phyloP scores from a whole-genome alignment of 2,888 invertebrate species.

The Aleiodes testaceus region DNA sequence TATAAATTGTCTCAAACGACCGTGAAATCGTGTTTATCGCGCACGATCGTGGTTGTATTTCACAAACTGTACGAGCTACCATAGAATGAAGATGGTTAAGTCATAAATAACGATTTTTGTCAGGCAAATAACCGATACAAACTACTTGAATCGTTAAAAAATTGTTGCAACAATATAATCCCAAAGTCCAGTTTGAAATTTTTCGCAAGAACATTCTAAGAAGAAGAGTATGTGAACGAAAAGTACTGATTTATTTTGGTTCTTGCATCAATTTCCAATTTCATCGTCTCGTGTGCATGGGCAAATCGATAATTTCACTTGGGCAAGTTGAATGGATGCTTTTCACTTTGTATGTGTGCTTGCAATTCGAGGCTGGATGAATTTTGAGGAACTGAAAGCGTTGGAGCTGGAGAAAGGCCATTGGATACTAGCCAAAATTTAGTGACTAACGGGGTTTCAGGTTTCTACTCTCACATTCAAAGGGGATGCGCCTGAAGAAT shows the following conservation, averaged over 20 bases:
- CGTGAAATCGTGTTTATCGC: slow-evolving; percentile 38
- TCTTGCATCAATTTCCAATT: slow-evolving; percentile 1
- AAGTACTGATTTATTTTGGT: slow-evolving; percentile 19
- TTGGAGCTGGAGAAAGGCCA: slow-evolving; percentile 50
- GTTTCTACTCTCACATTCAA: slow-evolving; percentile 46
- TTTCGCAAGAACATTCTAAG: too few relatives aligned
- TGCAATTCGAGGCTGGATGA: background rate
- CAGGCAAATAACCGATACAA: background rate
- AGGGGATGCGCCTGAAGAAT: slow-evolving; percentile 35
- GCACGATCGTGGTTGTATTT: slow-evolving; percentile 40
- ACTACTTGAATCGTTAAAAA: slow-evolving; percentile 2
- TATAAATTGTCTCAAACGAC: slow-evolving; percentile 28
- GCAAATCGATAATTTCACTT: slow-evolving; percentile 37
- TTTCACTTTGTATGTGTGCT: background rate
- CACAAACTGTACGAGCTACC: slow-evolving; percentile 27
- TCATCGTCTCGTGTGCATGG: background rate
- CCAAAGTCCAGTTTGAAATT: background rate
- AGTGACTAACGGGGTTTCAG: slow-evolving; percentile 48
- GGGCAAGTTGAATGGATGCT: slow-evolving; percentile 7
- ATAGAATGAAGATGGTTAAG: slow-evolving; percentile 26
- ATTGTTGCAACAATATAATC: slow-evolving; percentile 11
- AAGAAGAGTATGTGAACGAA: too few relatives aligned
- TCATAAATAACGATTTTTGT: slow-evolving; percentile 38
- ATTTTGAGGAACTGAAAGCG: slow-evolving; percentile 34
- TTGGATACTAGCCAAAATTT: slow-evolving; percentile 49